Base-by-base conservation (phyloP, 1,140 invertebrate species). In the Stenopsyche tienmushanensis region DNA sequence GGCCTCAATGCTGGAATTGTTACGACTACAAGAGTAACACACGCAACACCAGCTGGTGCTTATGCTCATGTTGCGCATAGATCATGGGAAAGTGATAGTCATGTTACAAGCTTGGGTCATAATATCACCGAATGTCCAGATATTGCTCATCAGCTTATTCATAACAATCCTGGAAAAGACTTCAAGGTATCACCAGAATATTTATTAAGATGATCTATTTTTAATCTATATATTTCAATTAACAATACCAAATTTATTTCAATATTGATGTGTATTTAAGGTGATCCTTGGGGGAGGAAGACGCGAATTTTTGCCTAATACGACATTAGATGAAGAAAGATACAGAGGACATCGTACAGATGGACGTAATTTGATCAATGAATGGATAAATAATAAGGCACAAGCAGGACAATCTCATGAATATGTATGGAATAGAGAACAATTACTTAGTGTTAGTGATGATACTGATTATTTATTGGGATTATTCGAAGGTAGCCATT, bases 21-120 rank as follows among this genome's bases (percentile, higher is more conserved):
- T n/a, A 90, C 89, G n/a, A 90, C 87, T 7, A 89, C 89, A 0
- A 75, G 89, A 20, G 83, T 91, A 42, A 90, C 89, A 0, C 88
- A 91, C 69, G 89, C 89, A 0, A 89, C 89, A 0, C 89, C 89
- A 1, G 86, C 88, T 0, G 88, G 89, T 1, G 81, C 89, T 47
- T 94, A 92, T 78, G 90, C 91, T 0, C 87, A 93, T 72, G 84
- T 86, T 0, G 83, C 90, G 0, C 86, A 88, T 63, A 78, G 92
- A 15, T 86, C 91, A 72, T 93, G 90, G 87, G 91, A 94, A 76
- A 85, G 86, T 64, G 89, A 92, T 83, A 73, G 86, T 73, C 73
- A 84, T 74, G 80, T 83, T 0, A 74, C 73, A 0, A 70, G 74
- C 0, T 71, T 77, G 15, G 82, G 80, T 9, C 65, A 75, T 3